These are phyloP conservation scores for Sinocyclocheilus grahami DNA, from an alignment of 2,113 vertebrate genomes.

Conservation along the genomic window DNA sequence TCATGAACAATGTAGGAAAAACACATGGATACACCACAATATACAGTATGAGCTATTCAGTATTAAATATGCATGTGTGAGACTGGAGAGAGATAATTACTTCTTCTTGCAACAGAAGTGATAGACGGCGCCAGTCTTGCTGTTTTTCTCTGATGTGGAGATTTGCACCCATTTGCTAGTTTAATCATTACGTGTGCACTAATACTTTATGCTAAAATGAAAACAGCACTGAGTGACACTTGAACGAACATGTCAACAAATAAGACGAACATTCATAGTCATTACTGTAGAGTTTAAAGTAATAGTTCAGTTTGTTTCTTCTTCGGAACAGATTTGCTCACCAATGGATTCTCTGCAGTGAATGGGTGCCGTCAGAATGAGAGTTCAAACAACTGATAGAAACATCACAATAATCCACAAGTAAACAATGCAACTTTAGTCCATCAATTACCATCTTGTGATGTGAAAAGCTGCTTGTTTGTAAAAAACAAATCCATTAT, in stretches of 20 bases:
- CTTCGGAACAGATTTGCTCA: not conserved
- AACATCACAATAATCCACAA: not conserved
- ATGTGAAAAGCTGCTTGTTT: not conserved
- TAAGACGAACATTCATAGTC: not conserved
- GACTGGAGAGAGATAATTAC: conserved; percentile 18
- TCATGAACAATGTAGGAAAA: not conserved
- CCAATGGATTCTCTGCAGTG: not conserved
- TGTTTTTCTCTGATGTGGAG: conserved; percentile 29
- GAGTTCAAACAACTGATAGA: not conserved
- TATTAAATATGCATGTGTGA: conserved; percentile 27
- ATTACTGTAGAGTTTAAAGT: not conserved
- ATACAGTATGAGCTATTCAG: not conserved
- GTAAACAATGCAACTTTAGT: no score
- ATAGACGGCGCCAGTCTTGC: conserved; percentile 3
- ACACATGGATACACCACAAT: not conserved
- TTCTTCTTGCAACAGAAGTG: conserved; percentile 2
- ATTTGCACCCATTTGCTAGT: conserved; percentile 25
- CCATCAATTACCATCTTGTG: not conserved
- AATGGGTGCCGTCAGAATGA: not conserved
- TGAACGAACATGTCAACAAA: not conserved
- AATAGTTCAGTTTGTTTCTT: not conserved
- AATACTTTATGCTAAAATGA: not conserved
- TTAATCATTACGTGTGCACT: conserved; percentile 12
- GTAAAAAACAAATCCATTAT: not conserved
- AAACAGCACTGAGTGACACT: not conserved